Percentiles rank a stretch among this genome's conserved stretches.
phyloP scores from a whole-genome alignment of 2,113 vertebrate species.

The Ginglymostoma cirratum region DNA sequence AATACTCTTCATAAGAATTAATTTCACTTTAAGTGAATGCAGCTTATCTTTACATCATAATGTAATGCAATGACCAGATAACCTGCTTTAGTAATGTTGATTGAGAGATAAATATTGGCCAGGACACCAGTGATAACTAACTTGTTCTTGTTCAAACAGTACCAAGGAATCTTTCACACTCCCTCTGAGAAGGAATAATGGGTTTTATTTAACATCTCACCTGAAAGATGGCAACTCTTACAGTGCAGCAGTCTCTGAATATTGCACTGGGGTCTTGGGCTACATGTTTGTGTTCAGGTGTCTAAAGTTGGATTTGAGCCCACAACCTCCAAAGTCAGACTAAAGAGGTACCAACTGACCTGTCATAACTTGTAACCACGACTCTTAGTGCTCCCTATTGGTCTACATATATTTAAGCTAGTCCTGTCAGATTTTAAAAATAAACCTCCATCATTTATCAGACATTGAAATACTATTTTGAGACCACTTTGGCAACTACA shows the following conservation, averaged over 20 bases:
- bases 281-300: too few relatives aligned
- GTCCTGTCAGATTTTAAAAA: not conserved
- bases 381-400: not conserved
- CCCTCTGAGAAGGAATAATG: not conserved
- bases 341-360: not conserved
- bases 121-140: not conserved
- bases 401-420: not conserved
- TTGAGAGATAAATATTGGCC: not conserved
- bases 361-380: not conserved
- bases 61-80: not conserved
- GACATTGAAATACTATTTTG: not conserved
- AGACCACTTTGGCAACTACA: not conserved
- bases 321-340: not conserved
- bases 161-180: not conserved
- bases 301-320: too few relatives aligned
- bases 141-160: not conserved
- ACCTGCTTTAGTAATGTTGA: not conserved
- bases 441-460: not conserved
- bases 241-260: not conserved
- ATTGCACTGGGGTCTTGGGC: not conserved
- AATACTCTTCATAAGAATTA: not conserved
- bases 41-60: not conserved
- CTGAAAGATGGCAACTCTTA: not conserved
- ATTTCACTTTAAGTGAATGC: not conserved
- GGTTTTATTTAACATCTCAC: not conserved